A percentile compares a stretch with the other conserved stretches of the same genome.
Evolutionary conservation across 2,888 invertebrate genomes (phyloP).

Genomic region (Esperia sulphurella): DNA sequence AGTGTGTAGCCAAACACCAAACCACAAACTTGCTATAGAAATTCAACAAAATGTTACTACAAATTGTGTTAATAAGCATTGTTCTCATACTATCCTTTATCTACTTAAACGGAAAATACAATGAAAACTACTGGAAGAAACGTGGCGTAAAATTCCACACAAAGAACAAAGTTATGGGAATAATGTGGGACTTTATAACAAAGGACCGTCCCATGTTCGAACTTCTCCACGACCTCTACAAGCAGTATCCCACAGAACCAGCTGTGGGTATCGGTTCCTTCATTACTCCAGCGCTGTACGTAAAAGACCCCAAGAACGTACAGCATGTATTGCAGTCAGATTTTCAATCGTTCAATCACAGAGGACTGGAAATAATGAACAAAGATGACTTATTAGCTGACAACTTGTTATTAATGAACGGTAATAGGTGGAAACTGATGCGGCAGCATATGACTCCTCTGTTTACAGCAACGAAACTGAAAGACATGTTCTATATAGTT

Average conservation of each 20-base stretch:
- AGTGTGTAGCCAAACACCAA: neutral
- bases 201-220: conserved; percentile 36
- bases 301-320: conserved; percentile 28
- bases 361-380: conserved; percentile 17
- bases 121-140: conserved; percentile 47
- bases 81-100: conserved; percentile 15
- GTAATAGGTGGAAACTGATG: conserved; percentile 27
- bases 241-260: conserved; percentile 35
- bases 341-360: conserved; percentile 28
- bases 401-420: conserved; percentile 24
- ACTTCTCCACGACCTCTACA: conserved; percentile 37
- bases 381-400: conserved; percentile 22
- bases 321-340: conserved; percentile 28
- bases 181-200: conserved; percentile 36
- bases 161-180: conserved; percentile 34
- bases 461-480: conserved; percentile 38
- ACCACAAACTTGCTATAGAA: neutral
- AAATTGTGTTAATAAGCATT: conserved; percentile 6
- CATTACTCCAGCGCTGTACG: conserved; percentile 21
- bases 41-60: neutral
- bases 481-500: conserved; percentile 38
- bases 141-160: conserved; percentile 40
- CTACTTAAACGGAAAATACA: conserved; percentile 34
- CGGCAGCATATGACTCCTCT: conserved; percentile 38
- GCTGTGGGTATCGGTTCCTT: conserved; percentile 39